Conservation (phyloP, 2,113 vertebrate species). For the Mesoclemmys tuberculata region DNA sequence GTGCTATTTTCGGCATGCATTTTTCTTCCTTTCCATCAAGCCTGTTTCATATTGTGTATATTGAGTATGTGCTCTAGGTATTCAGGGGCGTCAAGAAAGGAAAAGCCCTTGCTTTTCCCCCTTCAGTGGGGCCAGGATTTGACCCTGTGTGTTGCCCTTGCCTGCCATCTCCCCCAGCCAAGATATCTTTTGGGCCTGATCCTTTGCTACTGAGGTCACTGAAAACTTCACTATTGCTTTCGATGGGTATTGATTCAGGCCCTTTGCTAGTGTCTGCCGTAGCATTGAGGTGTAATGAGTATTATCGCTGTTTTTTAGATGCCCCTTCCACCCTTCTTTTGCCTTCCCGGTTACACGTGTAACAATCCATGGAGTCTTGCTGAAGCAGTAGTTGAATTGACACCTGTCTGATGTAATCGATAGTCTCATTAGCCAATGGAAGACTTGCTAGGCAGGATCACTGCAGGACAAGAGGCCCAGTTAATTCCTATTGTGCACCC, state of each 20-base stretch:
- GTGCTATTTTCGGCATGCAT: slow-evolving; percentile 1
- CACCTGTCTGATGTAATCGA: background rate
- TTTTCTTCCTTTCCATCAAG: slow-evolving; percentile 32
- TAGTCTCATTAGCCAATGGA: slow-evolving; percentile 26
- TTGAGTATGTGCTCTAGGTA: background rate
- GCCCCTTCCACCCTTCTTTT: background rate
- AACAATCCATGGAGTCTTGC: background rate
- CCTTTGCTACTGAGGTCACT: background rate
- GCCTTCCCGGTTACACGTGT: background rate
- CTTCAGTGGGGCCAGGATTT: background rate
- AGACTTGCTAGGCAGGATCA: background rate
- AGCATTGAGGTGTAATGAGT: background rate
- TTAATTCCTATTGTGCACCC: background rate
- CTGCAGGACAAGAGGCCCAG: background rate
- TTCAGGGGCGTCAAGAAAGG: background rate
- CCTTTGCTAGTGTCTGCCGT: background rate
- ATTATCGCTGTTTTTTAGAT: background rate
- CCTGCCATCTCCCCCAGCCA: background rate
- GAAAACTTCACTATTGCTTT: rapidly evolving
- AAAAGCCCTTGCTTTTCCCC: background rate
- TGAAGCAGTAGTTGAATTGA: background rate
- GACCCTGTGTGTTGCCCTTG: background rate
- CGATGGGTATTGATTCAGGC: background rate
- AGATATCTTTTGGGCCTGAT: background rate
- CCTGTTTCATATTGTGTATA: background rate